Conservation (phyloP, 2,797 vertebrate species). For the Lacerta agilis region DNA sequence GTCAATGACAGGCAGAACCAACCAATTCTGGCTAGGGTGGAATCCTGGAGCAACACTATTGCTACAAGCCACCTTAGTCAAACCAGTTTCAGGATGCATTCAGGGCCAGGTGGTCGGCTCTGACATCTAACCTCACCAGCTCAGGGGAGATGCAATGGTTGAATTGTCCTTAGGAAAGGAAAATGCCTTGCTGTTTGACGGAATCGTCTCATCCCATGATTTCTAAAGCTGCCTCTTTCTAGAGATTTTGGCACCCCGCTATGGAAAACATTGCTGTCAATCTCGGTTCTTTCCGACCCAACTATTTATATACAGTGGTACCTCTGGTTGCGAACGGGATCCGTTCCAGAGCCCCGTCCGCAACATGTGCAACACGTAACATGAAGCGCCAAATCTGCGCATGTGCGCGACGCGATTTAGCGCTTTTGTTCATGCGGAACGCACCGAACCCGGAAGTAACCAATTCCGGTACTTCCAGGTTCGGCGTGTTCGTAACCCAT, state of each 20-base stretch:
- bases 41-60: no score
- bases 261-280: background rate
- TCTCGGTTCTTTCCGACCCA: background rate
- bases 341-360: no score
- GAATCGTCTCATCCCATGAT: background rate
- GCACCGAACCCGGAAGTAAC: no score
- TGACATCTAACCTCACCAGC: background rate
- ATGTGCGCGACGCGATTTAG: no score
- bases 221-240: background rate
- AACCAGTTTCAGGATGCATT: background rate
- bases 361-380: no score
- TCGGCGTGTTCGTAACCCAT: no score
- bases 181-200: background rate
- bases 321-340: no score
- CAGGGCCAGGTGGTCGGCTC: background rate
- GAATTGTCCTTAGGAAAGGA: background rate
- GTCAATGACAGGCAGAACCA: no score
- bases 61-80: background rate
- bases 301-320: no score
- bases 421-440: no score
- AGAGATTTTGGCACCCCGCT: background rate
- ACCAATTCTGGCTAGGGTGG: background rate
- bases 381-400: no score
- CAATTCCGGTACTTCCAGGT: no score
- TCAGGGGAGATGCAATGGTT: background rate